A percentile compares a stretch with the other conserved stretches of the same genome.
Evolutionary conservation across 1,140 invertebrate genomes (phyloP).

Genomic region (Trichoplusia ni): DNA sequence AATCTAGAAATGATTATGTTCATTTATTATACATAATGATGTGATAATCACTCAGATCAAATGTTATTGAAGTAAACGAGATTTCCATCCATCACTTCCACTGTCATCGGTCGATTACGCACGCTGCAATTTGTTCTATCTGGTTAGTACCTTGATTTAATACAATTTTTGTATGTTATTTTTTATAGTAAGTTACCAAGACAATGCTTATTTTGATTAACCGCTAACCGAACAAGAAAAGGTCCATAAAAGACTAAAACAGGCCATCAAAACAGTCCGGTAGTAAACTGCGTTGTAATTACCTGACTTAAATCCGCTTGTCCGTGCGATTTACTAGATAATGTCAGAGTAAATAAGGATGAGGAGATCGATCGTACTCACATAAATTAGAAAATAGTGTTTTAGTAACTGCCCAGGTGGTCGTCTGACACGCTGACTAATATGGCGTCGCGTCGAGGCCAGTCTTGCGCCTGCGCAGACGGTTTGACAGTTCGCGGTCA

Average conservation of each 20-base stretch:
- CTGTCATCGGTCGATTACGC: no score
- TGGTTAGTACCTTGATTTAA: no score
- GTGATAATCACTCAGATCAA: no score
- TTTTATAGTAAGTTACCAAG: no score
- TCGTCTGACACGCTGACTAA: slow-evolving; percentile 30
- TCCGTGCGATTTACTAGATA: slow-evolving; percentile 15
- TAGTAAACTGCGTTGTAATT: background rate
- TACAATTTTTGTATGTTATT: no score
- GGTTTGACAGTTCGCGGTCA: slow-evolving; percentile 41
- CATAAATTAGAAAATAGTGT: slow-evolving; percentile 58
- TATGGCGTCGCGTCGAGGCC: slow-evolving; percentile 39
- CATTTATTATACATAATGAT: no score
- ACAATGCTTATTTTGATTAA: background rate
- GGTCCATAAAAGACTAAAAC: background rate
- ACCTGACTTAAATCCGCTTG: background rate
- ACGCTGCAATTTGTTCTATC: no score
- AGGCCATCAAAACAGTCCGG: background rate
- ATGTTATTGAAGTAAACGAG: no score
- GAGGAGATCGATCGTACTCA: slow-evolving; percentile 12
- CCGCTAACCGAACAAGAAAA: no score
- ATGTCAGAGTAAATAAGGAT: slow-evolving; percentile 26
- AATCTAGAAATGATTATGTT: no score
- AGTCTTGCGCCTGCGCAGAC: background rate
- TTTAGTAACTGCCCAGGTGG: slow-evolving; percentile 42
- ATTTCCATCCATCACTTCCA: no score